Evolutionary conservation across 2,113 vertebrate genomes (phyloP).

Genomic region (Vireo altiloquus): DNA sequence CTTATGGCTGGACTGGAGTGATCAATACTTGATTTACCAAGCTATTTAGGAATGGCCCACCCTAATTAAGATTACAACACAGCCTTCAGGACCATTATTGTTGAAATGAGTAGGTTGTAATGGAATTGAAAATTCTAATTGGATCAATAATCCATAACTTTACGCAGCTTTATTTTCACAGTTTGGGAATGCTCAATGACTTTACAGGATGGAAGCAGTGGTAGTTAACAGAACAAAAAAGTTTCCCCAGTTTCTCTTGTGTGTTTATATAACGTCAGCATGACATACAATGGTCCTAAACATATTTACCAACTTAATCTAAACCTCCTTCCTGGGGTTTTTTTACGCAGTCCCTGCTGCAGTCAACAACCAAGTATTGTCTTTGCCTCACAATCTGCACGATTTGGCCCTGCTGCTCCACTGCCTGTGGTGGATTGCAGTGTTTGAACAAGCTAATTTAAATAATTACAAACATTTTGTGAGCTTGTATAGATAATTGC

Average conservation of each 20-base stretch:
- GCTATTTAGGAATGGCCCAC: constrained; percentile 67
- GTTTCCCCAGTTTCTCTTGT: not conserved
- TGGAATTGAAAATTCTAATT: constrained; percentile 65
- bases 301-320: not conserved
- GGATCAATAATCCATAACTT: constrained; percentile 56
- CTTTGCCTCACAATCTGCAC: not conserved
- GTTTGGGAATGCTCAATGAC: constrained; percentile 23
- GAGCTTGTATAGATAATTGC: constrained; percentile 72
- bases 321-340: not conserved
- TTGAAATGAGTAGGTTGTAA: constrained; percentile 72
- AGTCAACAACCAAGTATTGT: constrained; percentile 7
- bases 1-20: constrained; percentile 56
- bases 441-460: constrained; percentile 68
- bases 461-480: constrained; percentile 70
- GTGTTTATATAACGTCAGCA: constrained; percentile 40
- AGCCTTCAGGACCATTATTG: constrained; percentile 60
- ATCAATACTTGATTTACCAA: constrained; percentile 77
- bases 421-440: constrained; percentile 51
- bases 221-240: constrained; percentile 2
- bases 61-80: constrained; percentile 74
- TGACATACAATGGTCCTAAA: not conserved
- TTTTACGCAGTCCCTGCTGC: not conserved
- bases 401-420: constrained; percentile 25
- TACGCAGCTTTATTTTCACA: constrained; percentile 53
- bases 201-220: constrained; percentile 18